These are phyloP conservation scores for Sylvia atricapilla DNA, from an alignment of 2,113 vertebrate genomes.

Conservation along the genomic window DNA sequence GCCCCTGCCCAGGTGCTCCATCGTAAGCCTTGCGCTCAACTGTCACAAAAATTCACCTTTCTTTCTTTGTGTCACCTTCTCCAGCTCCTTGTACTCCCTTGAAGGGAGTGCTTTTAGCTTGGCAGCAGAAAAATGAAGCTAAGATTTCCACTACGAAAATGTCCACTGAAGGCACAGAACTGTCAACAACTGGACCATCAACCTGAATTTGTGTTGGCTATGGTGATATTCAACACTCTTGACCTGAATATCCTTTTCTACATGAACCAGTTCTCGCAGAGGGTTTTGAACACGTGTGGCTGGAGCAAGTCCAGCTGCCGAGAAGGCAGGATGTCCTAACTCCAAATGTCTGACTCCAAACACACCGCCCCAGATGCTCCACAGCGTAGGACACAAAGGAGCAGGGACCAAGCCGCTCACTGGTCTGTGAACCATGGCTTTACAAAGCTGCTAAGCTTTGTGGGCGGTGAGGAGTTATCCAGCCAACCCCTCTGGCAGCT, in stretches of 20 bases:
- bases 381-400: fast-evolving
- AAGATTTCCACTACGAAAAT: background rate
- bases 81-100: background rate
- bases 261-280: background rate
- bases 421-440: fast-evolving
- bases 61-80: background rate
- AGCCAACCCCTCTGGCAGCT: background rate
- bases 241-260: background rate
- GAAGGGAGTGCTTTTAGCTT: background rate
- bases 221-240: background rate
- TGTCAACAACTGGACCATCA: background rate
- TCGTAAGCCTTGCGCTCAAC: background rate
- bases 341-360: background rate
- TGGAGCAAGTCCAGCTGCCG: background rate
- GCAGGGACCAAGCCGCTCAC: background rate
- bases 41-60: background rate
- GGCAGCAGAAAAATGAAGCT: background rate
- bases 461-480: fast-evolving
- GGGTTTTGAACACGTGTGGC: background rate
- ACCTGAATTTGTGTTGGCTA: background rate
- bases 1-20: background rate
- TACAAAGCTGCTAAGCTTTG: background rate
- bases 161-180: background rate
- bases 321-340: background rate
- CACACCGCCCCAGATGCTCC: background rate